Evolutionary conservation across 2,888 invertebrate genomes (phyloP).

Genomic region (Lycaena phlaeas): DNA sequence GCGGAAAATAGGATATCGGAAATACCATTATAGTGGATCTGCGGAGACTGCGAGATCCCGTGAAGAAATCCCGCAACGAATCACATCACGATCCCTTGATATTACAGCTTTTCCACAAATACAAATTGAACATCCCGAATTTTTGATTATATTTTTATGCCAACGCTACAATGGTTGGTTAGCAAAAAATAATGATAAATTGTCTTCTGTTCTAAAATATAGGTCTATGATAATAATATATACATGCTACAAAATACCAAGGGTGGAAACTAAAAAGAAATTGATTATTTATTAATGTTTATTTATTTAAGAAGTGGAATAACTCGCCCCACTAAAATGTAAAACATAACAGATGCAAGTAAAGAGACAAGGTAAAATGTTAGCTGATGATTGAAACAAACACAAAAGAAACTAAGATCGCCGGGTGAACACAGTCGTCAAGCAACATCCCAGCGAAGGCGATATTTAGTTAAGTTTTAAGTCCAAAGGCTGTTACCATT

Average conservation of each 20-base stretch:
- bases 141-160: slow-evolving; percentile 2
- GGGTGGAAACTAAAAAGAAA: too few species aligned
- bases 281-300: too few species aligned
- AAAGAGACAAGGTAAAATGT: too few species aligned
- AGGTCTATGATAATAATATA: too few species aligned
- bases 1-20: slow-evolving; percentile 23
- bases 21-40: slow-evolving; percentile 23
- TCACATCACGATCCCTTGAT: slow-evolving; percentile 14
- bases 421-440: background rate
- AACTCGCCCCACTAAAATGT: too few species aligned
- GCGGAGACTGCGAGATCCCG: slow-evolving; percentile 19
- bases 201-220: too few species aligned
- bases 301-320: too few species aligned
- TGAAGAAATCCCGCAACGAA: slow-evolving; percentile 16
- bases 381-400: too few species aligned
- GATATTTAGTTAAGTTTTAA: background rate
- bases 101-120: slow-evolving; percentile 10
- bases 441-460: background rate
- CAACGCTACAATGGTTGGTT: background rate
- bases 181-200: too few species aligned
- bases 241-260: too few species aligned
- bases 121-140: slow-evolving; percentile 10
- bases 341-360: too few species aligned
- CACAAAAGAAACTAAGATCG: background rate
- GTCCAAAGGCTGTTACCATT: background rate